Conservation (phyloP, 1,140 invertebrate genomes). For the Nephila pilipes region DNA sequence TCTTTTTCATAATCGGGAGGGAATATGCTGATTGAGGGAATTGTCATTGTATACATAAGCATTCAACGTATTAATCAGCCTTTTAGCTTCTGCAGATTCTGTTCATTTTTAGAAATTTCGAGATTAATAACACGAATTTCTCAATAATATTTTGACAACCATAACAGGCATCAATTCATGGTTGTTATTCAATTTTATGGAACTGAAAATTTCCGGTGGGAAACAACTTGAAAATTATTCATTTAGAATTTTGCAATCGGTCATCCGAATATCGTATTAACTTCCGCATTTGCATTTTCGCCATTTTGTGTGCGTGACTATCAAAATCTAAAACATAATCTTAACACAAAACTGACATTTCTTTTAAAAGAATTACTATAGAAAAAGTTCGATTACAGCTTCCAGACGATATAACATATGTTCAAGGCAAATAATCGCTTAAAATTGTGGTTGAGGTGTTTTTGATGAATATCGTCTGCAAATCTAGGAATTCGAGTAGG, state of each 20-base stretch:
- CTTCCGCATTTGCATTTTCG: background rate
- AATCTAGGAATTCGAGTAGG: background rate
- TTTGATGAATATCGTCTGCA: constrained; percentile 18
- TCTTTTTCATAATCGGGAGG: too few species aligned
- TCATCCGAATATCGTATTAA: background rate
- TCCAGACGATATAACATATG: constrained; percentile 25
- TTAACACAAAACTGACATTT: background rate
- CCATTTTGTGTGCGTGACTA: background rate
- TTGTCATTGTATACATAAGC: too few species aligned
- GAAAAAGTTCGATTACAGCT: background rate
- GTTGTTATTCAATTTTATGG: too few species aligned
- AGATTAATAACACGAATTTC: too few species aligned
- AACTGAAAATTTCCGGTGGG: too few species aligned
- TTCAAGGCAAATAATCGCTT: background rate
- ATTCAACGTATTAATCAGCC: too few species aligned
- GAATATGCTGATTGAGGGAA: too few species aligned
- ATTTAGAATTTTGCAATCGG: background rate
- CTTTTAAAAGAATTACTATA: background rate
- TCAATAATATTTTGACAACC: too few species aligned
- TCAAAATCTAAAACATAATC: background rate
- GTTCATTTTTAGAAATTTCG: too few species aligned
- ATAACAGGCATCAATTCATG: too few species aligned
- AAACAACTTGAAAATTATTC: too few species aligned
- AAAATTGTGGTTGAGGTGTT: constrained; percentile 1
- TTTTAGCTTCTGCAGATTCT: too few species aligned